Evolutionary conservation across 2,113 vertebrate genomes (phyloP), one percentile per base, ranked within the genome.

Genomic region (Mus spicilegus): DNA sequence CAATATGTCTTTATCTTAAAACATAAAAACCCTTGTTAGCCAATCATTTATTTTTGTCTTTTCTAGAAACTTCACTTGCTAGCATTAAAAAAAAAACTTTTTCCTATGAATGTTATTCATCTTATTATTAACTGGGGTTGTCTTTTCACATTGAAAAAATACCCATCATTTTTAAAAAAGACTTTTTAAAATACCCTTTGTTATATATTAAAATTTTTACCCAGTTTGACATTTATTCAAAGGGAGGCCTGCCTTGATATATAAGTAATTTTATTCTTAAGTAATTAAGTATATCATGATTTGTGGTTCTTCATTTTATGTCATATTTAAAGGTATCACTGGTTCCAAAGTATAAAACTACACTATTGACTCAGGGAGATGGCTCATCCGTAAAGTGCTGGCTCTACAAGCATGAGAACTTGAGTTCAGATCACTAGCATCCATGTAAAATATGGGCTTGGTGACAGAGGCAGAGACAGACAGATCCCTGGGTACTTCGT

Each of bases 191-290:
- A 69, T 70, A 90, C 33, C 36, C 13, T 30, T 73, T 85, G 12
- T 94, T 82, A 22, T 61, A 39, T 84, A 39, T 28, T 84, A 84
- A 84, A 82, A 42, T 28, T 72, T 94, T 88, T 67, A 90, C 10
- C 36, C 46, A 33, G 63, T 85, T 97, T 85, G 54, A 85, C 76
- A 87, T 84, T 84, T 82, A 65, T 87, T 94, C 61, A 87, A 1
- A 87, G 26, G 11, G n/a, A 95, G 7, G 0, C 11, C 67, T 84
- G 20, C 80, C 77, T 81, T 92, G 5, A 2, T 82, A 63, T 90
- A 61, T 82, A 89, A 88, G 33, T 73, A 89, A 90, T 90, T 92
- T 69, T 95, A 51, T 65, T 76, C 80, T 80, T 92, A 67, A 86
- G 51, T 77, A 69, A 61, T 90, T 54, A 94, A 72, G 42, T 93